Percentiles rank a stretch among this genome's conserved stretches.
phyloP scores from a whole-genome alignment of 2,888 invertebrate genomes.

The Xylophagus ater region DNA sequence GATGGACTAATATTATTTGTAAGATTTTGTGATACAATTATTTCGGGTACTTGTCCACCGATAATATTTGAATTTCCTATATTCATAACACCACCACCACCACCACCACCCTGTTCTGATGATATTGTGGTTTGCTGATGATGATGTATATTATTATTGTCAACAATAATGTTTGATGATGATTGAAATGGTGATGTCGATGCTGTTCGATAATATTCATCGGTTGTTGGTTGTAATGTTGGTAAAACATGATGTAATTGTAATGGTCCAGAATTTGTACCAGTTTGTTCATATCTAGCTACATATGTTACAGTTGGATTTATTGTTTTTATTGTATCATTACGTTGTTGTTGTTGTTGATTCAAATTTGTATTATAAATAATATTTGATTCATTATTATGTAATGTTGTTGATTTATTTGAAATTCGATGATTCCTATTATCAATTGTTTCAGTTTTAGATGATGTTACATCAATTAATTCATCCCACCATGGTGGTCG shows the following conservation, averaged over 20 bases:
- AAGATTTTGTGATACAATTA: slow-evolving; percentile 30
- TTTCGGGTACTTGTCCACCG: slow-evolving; percentile 27
- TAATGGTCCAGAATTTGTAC: slow-evolving; percentile 25
- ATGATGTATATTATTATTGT: slow-evolving; percentile 4
- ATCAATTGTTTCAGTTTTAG: slow-evolving; percentile 9
- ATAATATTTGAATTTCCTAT: slow-evolving; percentile 18
- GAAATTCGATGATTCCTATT: slow-evolving; percentile 13
- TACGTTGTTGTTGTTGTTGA: no score
- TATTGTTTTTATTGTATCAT: slow-evolving; percentile 9
- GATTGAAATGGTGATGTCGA: slow-evolving; percentile 48
- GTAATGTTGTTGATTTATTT: slow-evolving; percentile 17
- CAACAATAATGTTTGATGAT: slow-evolving; percentile 27
- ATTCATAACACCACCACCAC: slow-evolving; percentile 10
- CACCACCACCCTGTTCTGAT: slow-evolving; percentile 13
- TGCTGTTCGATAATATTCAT: slow-evolving; percentile 45
- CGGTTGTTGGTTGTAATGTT: slow-evolving; percentile 26
- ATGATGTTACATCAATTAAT: slow-evolving; percentile 53
- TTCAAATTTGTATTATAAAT: slow-evolving; percentile 12
- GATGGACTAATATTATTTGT: slow-evolving; percentile 20
- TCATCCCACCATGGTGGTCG: slow-evolving; percentile 97
- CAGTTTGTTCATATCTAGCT: slow-evolving; percentile 28
- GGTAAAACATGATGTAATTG: slow-evolving; percentile 36
- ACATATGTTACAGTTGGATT: slow-evolving; percentile 11
- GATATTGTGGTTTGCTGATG: slow-evolving; percentile 8
- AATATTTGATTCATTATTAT: slow-evolving; percentile 19